Evolutionary conservation across 2,113 vertebrate genomes (phyloP).

Genomic region (Rafetus swinhoei): DNA sequence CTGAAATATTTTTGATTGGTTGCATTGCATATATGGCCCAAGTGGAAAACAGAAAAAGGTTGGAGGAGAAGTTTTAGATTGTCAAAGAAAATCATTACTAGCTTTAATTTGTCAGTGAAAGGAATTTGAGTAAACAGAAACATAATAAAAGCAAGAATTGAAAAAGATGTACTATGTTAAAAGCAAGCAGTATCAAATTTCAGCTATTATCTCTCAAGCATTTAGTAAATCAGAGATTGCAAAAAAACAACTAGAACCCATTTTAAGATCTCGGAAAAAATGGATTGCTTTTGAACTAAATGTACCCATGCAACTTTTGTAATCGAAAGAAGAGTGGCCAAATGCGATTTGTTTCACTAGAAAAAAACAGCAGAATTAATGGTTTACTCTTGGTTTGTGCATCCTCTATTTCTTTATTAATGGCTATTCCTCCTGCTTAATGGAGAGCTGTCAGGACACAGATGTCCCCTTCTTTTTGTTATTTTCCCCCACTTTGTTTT

Average conservation of each 20-base stretch:
- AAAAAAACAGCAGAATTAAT: constrained; percentile 15
- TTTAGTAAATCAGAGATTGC: constrained; percentile 6
- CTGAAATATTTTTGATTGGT: constrained; percentile 5
- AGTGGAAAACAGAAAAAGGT: background rate
- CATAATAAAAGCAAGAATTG: background rate
- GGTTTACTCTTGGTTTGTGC: background rate
- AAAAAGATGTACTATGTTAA: background rate
- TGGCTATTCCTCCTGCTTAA: background rate
- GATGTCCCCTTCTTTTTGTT: background rate
- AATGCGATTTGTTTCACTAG: background rate
- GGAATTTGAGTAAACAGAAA: constrained; percentile 28
- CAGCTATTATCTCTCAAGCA: constrained; percentile 36
- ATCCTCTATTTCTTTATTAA: background rate
- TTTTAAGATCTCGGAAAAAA: constrained; percentile 42
- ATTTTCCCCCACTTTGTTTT: background rate
- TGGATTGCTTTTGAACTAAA: constrained; percentile 60
- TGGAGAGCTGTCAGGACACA: constrained; percentile 18
- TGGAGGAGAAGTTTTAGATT: background rate
- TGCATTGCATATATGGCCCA: background rate
- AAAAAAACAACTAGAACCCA: constrained; percentile 29
- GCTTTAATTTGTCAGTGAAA: constrained; percentile 13
- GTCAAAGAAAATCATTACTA: background rate
- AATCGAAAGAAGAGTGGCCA: constrained; percentile 28
- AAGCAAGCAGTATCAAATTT: background rate
- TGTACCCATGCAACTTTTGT: constrained; percentile 1